Evolutionary conservation across 2,888 invertebrate genomes (phyloP), one percentile per base, ranked within the genome.

Genomic region (Lithophane socia): DNA sequence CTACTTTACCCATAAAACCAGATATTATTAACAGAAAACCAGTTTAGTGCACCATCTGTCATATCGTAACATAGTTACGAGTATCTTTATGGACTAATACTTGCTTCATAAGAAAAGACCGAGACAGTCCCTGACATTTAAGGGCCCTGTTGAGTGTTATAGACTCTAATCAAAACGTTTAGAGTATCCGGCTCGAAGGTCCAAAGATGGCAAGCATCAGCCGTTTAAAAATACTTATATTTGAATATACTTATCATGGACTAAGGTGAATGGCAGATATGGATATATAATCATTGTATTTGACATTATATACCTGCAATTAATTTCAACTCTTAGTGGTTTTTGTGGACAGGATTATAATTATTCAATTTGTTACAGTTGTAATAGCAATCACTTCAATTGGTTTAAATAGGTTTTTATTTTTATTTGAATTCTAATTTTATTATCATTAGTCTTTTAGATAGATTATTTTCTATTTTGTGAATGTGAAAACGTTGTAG

Each of bases 1-100:
- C 79, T 60, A 65, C 87, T 90, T 85, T 83, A 81, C 80, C 78
- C 87, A 86, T 91, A 89, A 90, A 90, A 86, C 76, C 69, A 75
- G 76, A 80, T 79, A 90, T 89, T 91, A 89, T 86, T 89, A 90
- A 87, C 82, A 84, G 84, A 77, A 75, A 75, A 89, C 82, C 80
- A 80, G 73, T 77, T 85, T 84, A 86, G 79, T 74, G 71, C 71
- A 82, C 86, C 89, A 87, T 90, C 86, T 90, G 90, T 86, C 87
- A 88, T 85, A 83, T 75, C 83, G 84, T 88, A 79, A 89, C 83
- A 86, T 79, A 87, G 82, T 88, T 86, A 91, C 82, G 88, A 87
- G 84, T 83, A 83, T 82, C 83, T 90, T 89, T 87, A 87, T 87
- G 65, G 84, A 85, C 86, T 86, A 83, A 85, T 86, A 88, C 84